Base-by-base conservation (phyloP, 1,140 invertebrate species). In the Artemia franciscana region DNA sequence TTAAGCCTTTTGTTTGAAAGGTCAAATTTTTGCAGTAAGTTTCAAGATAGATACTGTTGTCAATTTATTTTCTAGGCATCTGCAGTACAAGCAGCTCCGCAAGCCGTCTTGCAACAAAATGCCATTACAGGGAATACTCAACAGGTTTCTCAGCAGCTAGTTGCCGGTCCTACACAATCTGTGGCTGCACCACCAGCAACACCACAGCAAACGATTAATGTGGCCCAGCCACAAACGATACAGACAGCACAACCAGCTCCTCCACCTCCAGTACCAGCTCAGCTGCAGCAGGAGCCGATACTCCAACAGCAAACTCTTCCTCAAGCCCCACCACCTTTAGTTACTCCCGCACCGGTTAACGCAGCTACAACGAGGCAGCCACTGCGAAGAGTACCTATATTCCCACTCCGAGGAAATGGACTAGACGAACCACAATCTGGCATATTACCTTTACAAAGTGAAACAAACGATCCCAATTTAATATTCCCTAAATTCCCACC, bases 401-500 rank as follows among this genome's bases (percentile, higher is more conserved):
- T 60, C 51, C 63, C 63, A 12, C 26, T 64, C 9, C 61, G 39
- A 18, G 57, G 57, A 57, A 61, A 61, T 39, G 61, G 61, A 30
- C 56, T 30, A 21, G 63, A 57, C 60, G 56, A 63, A n/a, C 26
- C 28, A 12, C 60, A 64, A 21, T 59, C 63, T 26, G 63, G 63
- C 15, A 58, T 64, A 7, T 51, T 64, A 9, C 63, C 63, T 4
- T 23, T 64, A 25, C 63, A 64, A 24, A 64, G 24, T 18, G 63
- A 64, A 27, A 64, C 63, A 1, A 62, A 51, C 26, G 56, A 64
- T 57, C 24, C 21, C 24, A 61, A 62, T 23, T 15, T 64, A 5
- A 39, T 62, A 5, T 61, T 61, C 57, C 63, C 63, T 5, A 61
- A 58, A 24, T 64, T 57, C 18, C 63, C 63, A 21, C 63, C 63